Evolutionary conservation across 2,113 vertebrate species (phyloP), one percentile per base, ranked within the genome.

Genomic region (Corythoichthys intestinalis): DNA sequence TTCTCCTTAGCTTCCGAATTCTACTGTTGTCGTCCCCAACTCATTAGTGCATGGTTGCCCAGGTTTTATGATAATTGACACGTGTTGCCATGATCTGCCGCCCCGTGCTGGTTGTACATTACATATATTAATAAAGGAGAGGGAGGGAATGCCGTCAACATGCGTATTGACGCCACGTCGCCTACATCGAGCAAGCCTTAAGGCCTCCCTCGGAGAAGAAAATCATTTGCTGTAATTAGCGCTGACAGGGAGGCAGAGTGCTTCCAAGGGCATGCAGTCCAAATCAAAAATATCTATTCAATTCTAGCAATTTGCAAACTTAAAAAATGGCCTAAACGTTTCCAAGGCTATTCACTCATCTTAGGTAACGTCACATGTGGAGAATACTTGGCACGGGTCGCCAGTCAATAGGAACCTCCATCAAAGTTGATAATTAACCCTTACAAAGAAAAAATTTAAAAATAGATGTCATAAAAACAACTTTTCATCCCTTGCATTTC

Each of bases 141-240:
- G 77, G 80, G 78, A 80, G 76, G 67, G 75, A 73, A 80, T 54
- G 72, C 84, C 79, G 84, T 86, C 86, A 58, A 83, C 81, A 84
- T 85, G 85, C 75, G 66, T 79, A 87, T 83, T 85, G 85, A 85
- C 77, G 85, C 68, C 77, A 78, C 84, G 87, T 85, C 79, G 83
- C 72, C 50, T 78, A 73, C 85, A 87, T 87, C 81, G 20, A 78
- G 86, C 81, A 81, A 67, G 79, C 79, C 79, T 79, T 84, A 84
- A 84, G 83, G 71, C 53, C n/a, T 37, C 59, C 82, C 67, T 67
- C 72, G 76, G 73, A 83, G 86, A 87, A 82, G 44, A 82, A 84
- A 79, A 62, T 78, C 66, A 85, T 90, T 86, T 85, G 71, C 63
- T 67, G 78, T 85, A 87, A 90, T 90, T 90, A 88, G 85, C 61